Base-by-base conservation (phyloP, 1,140 invertebrate species). In the Elymnias hypermnestra region DNA sequence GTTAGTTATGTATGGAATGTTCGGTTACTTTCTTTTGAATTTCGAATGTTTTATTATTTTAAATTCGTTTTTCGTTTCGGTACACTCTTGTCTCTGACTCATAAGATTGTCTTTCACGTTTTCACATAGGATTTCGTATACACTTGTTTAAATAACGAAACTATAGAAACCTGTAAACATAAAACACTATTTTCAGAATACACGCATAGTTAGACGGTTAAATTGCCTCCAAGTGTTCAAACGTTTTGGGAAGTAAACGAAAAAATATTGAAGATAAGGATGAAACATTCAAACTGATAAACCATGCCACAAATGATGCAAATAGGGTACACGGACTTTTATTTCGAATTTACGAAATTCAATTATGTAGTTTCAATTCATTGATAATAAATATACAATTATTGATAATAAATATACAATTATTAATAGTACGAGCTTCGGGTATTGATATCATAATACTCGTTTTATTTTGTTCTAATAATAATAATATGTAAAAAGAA, bases 111-210 rank as follows among this genome's bases (percentile, higher is more conserved):
- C 63, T 33, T 12, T 33, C n/a, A 2, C 5, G 29, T 33, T 33
- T 72, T 75, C 65, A 77, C 66, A 57, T 59, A 44, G 43, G 52
- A 56, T 60, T 60, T 67, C 65, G 50, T 63, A 47, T 47, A 63
- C 78, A 79, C 71, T 73, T 79, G 78, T 69, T 53, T 68, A 79
- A 77, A 74, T 68, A 73, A 54, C 58, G 51, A 70, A 71, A 67
- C 73, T 68, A 75, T 55, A 55, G 53, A 70, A 71, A 67, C 73
- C 78, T 83, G 75, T 12, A 53, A 36, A 63, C 48, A 81, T 64
- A 73, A 71, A 69, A 52, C 19, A 49, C 57, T 50, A 54, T 69
- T 59, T 62, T 65, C 57, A 33, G 57, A 48, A 55, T 65, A 59
- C 60, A 43, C 51, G 57, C 57, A 36, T 45, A 36, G n/a, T 31